phyloP scores from a whole-genome alignment of 1,140 invertebrate species.

The Tetragonula clypearis region DNA sequence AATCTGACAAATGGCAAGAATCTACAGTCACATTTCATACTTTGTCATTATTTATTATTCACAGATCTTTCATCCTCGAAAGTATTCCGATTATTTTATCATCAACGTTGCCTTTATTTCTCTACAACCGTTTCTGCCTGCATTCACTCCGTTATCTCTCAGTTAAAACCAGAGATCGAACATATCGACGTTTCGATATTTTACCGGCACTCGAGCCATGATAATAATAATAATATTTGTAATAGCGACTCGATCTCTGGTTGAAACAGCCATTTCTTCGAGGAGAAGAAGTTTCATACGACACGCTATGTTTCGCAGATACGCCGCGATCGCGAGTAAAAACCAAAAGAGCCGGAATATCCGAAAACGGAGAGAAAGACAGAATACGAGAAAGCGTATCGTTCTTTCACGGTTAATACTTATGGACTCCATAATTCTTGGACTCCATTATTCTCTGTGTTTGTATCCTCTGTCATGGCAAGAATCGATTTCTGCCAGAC shows the following conservation, averaged over 20 bases:
- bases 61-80: background rate
- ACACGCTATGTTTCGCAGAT: background rate
- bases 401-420: conserved; percentile 4
- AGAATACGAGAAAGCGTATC: background rate
- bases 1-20: no score
- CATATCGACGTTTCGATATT: no score
- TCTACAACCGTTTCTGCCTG: no score
- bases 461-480: background rate
- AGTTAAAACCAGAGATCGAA: no score
- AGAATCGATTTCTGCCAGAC: conserved; percentile 27
- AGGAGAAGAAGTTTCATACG: background rate
- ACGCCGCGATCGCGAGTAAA: background rate
- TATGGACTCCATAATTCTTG: conserved; percentile 17
- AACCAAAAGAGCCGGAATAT: no score
- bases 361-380: no score
- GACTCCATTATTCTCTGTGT: conserved; percentile 23
- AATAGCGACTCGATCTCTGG: no score
- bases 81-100: background rate
- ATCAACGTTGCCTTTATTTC: background rate
- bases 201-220: no score
- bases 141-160: no score
- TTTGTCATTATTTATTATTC: no score
- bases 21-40: no score
- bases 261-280: background rate
- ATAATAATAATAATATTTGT: no score